Conservation (phyloP, 2,797 vertebrate genomes). For the Rhinophrynus dorsalis region DNA sequence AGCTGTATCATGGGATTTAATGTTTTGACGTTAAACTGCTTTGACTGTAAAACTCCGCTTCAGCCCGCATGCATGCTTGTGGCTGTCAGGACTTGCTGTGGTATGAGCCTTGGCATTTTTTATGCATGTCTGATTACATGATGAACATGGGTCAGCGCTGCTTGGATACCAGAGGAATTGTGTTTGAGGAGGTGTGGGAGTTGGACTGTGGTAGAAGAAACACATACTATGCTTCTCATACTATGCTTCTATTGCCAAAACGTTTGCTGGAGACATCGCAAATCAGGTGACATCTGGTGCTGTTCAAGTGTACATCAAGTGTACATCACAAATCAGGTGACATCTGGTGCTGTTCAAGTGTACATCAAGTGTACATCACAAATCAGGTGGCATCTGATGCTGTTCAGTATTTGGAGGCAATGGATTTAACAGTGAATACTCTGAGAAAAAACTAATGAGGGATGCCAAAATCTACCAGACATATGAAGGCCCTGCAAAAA, state of each 20-base stretch:
- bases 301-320: no score
- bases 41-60: no score
- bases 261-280: constrained; percentile 87
- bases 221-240: no score
- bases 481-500: constrained; percentile 94
- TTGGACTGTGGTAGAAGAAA: constrained; percentile 82
- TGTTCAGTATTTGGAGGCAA: constrained; percentile 96
- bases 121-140: no score
- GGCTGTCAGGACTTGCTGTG: no score
- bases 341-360: constrained; percentile 86
- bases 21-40: no score
- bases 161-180: no score
- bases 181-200: constrained; percentile 91
- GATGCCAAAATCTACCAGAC: constrained; percentile 97
- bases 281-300: constrained; percentile 90
- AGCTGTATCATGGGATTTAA: no score
- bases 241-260: constrained; percentile 93
- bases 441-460: constrained; percentile 95
- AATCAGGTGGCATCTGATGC: constrained; percentile 90
- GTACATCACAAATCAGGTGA: constrained; percentile 91
- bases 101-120: no score
- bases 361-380: no score
- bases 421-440: constrained; percentile 94
- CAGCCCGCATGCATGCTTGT: no score
- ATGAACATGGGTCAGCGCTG: no score